phyloP scores from a whole-genome alignment of 1,140 invertebrate species.

The Psix sp. region DNA sequence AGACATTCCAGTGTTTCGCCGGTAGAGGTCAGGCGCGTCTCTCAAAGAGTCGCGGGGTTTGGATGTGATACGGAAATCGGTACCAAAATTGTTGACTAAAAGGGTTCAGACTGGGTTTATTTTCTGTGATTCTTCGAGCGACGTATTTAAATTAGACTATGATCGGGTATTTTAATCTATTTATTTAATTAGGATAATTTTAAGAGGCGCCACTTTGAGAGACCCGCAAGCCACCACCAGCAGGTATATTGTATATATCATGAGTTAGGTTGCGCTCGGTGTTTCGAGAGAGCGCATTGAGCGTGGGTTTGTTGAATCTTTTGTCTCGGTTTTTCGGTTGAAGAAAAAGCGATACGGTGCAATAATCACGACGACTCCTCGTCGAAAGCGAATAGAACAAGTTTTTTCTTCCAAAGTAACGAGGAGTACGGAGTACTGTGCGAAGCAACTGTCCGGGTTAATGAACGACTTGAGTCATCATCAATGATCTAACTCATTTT shows the following conservation, averaged over 20 bases:
- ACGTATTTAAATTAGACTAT: slow-evolving; percentile 33
- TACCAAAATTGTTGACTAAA: slow-evolving; percentile 48
- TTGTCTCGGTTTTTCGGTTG: slow-evolving; percentile 27
- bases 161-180: slow-evolving; percentile 47
- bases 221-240: background rate
- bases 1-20: slow-evolving; percentile 57
- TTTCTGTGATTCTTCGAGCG: slow-evolving; percentile 51
- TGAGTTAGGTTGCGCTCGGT: slow-evolving; percentile 39
- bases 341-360: slow-evolving; percentile 52
- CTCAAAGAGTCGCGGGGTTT: slow-evolving; percentile 9
- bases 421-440: slow-evolving; percentile 7
- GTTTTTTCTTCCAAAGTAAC: slow-evolving; percentile 7
- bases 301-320: slow-evolving; percentile 27
- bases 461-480: slow-evolving; percentile 37
- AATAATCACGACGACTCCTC: slow-evolving; percentile 55
- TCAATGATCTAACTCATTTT: slow-evolving; percentile 36
- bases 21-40: slow-evolving; percentile 10
- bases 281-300: slow-evolving; percentile 23
- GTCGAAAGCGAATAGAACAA: slow-evolving; percentile 1
- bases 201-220: slow-evolving; percentile 4
- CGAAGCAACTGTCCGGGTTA: slow-evolving; percentile 12
- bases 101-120: slow-evolving; percentile 39
- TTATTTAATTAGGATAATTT: slow-evolving; percentile 49
- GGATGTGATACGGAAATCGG: slow-evolving; percentile 46
- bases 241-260: slow-evolving; percentile 38